Evolutionary conservation across 2,113 vertebrate genomes (phyloP).

Genomic region (Naja naja): DNA sequence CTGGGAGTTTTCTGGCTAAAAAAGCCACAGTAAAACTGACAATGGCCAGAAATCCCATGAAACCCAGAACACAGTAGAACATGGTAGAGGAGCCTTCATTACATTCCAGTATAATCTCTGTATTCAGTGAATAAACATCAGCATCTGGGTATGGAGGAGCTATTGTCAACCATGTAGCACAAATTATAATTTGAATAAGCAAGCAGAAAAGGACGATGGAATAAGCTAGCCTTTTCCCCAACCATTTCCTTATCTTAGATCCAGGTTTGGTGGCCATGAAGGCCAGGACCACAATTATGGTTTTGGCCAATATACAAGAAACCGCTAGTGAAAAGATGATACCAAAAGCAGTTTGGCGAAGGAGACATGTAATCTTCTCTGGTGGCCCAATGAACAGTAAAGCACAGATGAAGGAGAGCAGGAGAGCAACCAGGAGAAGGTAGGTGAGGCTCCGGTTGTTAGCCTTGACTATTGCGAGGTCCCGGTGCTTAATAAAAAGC

Average conservation of each 20-base stretch:
- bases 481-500: background rate
- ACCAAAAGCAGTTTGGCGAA: background rate
- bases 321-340: background rate
- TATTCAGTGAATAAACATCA: background rate
- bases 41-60: background rate
- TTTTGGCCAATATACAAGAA: background rate
- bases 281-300: background rate
- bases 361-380: background rate
- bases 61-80: background rate
- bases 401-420: background rate
- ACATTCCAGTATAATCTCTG: background rate
- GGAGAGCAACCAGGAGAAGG: background rate
- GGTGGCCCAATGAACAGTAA: background rate
- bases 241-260: background rate
- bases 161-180: background rate
- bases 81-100: background rate
- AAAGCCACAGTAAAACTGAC: background rate
- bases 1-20: background rate
- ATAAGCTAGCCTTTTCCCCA: background rate
- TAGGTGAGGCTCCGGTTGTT: background rate
- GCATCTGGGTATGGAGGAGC: background rate
- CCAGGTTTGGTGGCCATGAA: background rate
- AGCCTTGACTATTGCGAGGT: background rate
- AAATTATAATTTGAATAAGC: background rate
- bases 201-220: background rate